Base-by-base conservation (phyloP, 2,113 vertebrate species). In the Burhinus bistriatus region DNA sequence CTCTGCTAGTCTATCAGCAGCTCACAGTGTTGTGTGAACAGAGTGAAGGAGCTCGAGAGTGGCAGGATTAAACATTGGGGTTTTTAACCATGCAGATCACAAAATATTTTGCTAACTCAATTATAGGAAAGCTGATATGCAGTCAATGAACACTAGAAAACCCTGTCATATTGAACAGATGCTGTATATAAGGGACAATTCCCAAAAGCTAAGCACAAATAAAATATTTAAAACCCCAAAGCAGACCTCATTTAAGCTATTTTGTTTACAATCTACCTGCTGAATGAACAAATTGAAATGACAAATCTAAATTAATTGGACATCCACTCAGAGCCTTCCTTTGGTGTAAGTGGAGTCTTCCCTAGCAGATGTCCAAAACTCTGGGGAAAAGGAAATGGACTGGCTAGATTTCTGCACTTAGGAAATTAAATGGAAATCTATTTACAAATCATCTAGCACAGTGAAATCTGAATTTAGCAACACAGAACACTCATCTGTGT, bases 271-370 rank as follows among this genome's bases (percentile, higher is more conserved):
- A 88, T 95, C 90, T 94, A 96, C 91, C 89, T 96, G 86, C 68
- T 2, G 64, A 94, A 89, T 87, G 80, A 95, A 77, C 94, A 97
- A 91, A 97, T 90, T 89, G 94, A 96, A 95, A 79, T 83, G 96
- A 93, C 91, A 94, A 90, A 90, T 91, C 90, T 95, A 92, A 95
- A 97, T 95, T 93, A 97, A 97, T 90, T 90, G 73, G 71, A 77
- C 93, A 89, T 55, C 65, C 70, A 96, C 89, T 95, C 91, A 96
- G 57, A 87, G 87, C 80, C 59, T 96, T 95, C 73, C 82, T 95
- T 77, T 0, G 2, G 75, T 83, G 91, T 69, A 78, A 87, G 72
- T 49, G 6, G 44, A 65, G 32, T 85, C 90, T 95, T 95, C 80
- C 38, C 80, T 79, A 96, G 86, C 92, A 96, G 95, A 96, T 95